These are phyloP conservation scores for Hecatera dysodea DNA, from an alignment of 2,888 invertebrate genomes.

Conservation along the genomic window DNA sequence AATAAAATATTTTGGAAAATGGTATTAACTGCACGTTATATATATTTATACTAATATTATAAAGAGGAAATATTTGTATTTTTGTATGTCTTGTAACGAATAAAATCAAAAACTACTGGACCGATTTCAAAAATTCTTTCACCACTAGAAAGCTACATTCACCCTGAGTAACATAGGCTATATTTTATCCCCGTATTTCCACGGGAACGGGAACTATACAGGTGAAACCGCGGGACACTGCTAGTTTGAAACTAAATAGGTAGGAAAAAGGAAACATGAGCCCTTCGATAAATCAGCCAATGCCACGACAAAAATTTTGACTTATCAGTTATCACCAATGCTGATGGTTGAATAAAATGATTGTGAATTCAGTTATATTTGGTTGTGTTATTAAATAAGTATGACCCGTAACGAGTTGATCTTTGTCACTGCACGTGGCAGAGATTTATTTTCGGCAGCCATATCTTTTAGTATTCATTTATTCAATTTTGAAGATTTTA, in stretches of 20 bases:
- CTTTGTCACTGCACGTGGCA: slow-evolving; percentile 24
- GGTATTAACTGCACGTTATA: neutral
- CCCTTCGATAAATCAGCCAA: slow-evolving; percentile 44
- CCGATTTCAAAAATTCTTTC: no score
- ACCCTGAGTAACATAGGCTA: no score
- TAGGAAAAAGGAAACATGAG: slow-evolving; percentile 14
- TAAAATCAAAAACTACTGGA: no score
- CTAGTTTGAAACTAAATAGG: neutral
- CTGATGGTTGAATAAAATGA: slow-evolving; percentile 1
- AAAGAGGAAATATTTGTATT: no score
- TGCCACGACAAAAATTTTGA: slow-evolving; percentile 35
- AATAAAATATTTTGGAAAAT: neutral
- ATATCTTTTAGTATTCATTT: neutral
- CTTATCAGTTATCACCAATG: slow-evolving; percentile 11
- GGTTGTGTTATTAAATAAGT: slow-evolving; percentile 13
- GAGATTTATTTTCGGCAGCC: slow-evolving; percentile 4
- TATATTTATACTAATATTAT: no score
- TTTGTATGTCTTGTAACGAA: no score
- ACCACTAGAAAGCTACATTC: no score
- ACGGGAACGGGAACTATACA: no score
- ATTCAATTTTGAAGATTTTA: neutral
- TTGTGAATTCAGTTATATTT: slow-evolving; percentile 1
- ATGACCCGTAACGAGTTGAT: slow-evolving; percentile 17
- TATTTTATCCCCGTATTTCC: no score
- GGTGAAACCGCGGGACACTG: no score